phyloP scores from a whole-genome alignment of 2,113 vertebrate species.

The Paralichthys olivaceus region DNA sequence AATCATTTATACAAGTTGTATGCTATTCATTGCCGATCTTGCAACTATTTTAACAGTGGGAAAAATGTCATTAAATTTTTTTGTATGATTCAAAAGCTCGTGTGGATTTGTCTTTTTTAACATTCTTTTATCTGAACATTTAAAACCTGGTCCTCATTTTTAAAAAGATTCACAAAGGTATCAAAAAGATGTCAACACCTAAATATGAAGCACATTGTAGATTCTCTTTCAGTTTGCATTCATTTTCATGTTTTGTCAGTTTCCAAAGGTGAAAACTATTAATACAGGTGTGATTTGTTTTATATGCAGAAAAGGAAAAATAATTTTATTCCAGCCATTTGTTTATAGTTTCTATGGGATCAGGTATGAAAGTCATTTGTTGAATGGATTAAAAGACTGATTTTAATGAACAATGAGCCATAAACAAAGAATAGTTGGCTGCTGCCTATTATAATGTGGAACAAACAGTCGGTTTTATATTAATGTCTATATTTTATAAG shows the following conservation, averaged over 20 bases:
- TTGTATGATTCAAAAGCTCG: neutral
- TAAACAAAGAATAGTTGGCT: too few species aligned
- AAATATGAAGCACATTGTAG: too few species aligned
- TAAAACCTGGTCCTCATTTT: too few species aligned
- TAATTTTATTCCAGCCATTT: neutral
- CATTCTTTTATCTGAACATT: neutral
- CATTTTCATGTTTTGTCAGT: neutral
- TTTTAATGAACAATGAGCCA: neutral
- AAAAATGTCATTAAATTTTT: slow-evolving; percentile 61
- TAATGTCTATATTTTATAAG: too few species aligned
- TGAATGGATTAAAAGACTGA: neutral
- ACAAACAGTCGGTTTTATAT: too few species aligned
- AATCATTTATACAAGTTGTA: slow-evolving; percentile 25
- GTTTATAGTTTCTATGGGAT: neutral
- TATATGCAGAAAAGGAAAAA: neutral
- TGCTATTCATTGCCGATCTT: slow-evolving; percentile 22
- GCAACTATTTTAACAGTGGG: slow-evolving; percentile 24
- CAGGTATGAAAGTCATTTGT: neutral
- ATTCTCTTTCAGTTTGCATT: too few species aligned
- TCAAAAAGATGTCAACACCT: too few species aligned
- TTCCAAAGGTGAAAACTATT: neutral
- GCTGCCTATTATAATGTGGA: too few species aligned
- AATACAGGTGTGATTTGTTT: neutral
- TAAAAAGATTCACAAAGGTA: too few species aligned
- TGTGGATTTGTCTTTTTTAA: neutral